phyloP scores from a whole-genome alignment of 1,140 invertebrate genomes.

The Aphelenchoides avenae region DNA sequence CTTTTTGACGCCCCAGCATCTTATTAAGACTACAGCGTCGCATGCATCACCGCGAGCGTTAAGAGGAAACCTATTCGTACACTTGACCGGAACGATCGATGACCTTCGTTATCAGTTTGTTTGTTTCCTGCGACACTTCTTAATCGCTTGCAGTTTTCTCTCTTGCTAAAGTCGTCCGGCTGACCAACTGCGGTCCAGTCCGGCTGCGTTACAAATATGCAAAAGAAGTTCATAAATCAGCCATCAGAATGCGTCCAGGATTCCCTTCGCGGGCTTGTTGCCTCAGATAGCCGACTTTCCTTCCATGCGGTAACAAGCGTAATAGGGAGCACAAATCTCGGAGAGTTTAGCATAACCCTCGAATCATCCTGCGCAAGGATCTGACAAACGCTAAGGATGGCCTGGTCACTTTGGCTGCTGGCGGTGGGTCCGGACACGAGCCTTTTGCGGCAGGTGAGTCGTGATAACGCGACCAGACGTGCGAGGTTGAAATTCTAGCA shows the following conservation, averaged over 20 bases:
- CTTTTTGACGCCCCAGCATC: no score
- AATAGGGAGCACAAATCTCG: background rate
- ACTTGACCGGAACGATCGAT: no score
- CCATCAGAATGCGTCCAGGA: slow-evolving; percentile 24
- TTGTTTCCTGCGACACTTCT: no score
- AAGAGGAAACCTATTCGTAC: no score
- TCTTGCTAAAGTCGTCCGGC: no score
- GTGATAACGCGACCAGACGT: background rate
- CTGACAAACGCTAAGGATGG: slow-evolving; percentile 63
- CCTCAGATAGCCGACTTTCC: slow-evolving; percentile 66
- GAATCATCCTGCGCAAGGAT: slow-evolving; percentile 65
- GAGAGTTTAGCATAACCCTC: slow-evolving; percentile 38
- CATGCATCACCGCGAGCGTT: no score
- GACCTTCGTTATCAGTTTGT: no score
- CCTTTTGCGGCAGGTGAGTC: slow-evolving; percentile 67
- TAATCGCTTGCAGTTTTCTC: no score
- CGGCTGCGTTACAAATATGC: no score
- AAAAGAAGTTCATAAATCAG: slow-evolving; percentile 24
- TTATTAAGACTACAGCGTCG: no score
- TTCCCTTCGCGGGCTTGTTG: slow-evolving; percentile 66
- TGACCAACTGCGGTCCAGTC: no score
- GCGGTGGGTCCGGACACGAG: slow-evolving; percentile 79
- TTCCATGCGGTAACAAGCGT: slow-evolving; percentile 64
- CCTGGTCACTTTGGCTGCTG: slow-evolving; percentile 71
- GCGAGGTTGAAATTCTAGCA: no score